Base-by-base conservation (phyloP, 35 echinoderm and acorn worm species). In the Anneissia japonica region DNA sequence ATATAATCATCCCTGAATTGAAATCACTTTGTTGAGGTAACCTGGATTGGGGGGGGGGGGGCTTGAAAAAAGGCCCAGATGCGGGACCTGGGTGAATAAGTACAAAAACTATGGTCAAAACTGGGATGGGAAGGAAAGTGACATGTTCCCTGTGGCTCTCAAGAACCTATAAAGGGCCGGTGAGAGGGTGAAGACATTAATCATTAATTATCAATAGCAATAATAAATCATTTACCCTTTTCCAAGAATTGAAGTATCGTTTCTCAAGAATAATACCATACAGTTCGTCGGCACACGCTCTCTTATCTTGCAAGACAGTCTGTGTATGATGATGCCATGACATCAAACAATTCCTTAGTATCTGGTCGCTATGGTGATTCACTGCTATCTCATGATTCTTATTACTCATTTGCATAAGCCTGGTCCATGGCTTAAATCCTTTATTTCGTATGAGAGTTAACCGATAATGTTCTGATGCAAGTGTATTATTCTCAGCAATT, bases 391-490 rank as follows among this genome's bases (percentile, higher is more conserved):
- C 76, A 91, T 89, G 88, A 39, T 93, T 93, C 41, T 93, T 80
- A 12, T 82, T 74, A 3, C 84, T 40, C 13, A 55, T 81, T 35
- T 41, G 26, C 0, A 93, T 39, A 33, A 97, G 75, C 74, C 90
- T 97, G 41, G 19, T 77, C 95, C 95, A 97, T 84, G 95, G 95
- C 74, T 73, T 77, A 5, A 97, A 83, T 21, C 91, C 95, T 82
- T 97, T 88, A 46, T 91, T 89, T 77, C 86, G 77, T 43, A 97
- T 55, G 23, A 97, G 46, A 26, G 84, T 81, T 31, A 12, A 78
- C 46, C 77, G 78, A 74, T 93, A 90, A 40, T 97, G 94, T 34
- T 83, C 46, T 21, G 93, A 87, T 19, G 94, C 94, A 33, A 72
- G 77, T 12, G 35, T 23, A 35, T 74, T 97, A 79, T 90, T 80